Base-by-base conservation (phyloP, 2,113 vertebrate genomes). In the Thymallus thymallus region DNA sequence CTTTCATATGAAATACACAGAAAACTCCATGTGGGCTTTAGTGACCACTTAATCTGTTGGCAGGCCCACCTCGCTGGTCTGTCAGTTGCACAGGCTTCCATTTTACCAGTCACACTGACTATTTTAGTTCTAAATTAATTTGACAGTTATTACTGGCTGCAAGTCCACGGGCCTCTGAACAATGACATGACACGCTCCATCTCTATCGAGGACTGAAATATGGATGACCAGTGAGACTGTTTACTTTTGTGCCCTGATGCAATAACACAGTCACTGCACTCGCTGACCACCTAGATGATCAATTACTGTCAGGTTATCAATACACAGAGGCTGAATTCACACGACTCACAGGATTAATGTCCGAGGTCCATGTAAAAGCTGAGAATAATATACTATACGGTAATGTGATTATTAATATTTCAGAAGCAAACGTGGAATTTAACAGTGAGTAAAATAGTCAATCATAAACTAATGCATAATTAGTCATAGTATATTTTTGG, bases 41-140 rank as follows among this genome's bases (percentile, higher is more conserved):
- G 85, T 85, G 85, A 81, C 88, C 85, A 89, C 85, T 90, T 89
- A 86, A 89, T 91, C 89, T 90, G 80, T 86, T 91, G 86, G 88
- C 87, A 84, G 82, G 55, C 64, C 18, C 5, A 72, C 60, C 55
- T 72, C 32, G 68, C 66, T n/a, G 68, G 56, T 46, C 73, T 30
- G 75, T 76, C 81, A 80, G 63, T 85, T 80, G 80, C 82, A 88
- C 73, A 85, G 64, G 32, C 71, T 75, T 86, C 67, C 81, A 80
- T 85, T 84, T 91, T 84, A 87, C 72, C 76, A 65, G 71, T 82
- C 79, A 76, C 76, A 68, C 76, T 75, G 67, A 84, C 81, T 83
- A 84, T 89, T 82, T 84, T 78, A 83, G 79, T 89, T 88, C 75
- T 83, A 88, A 55, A 67, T 85, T 75, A 88, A 87, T 81, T 80